phyloP scores from a whole-genome alignment of 2,113 vertebrate species.

The Rhadina sibilatrix region DNA sequence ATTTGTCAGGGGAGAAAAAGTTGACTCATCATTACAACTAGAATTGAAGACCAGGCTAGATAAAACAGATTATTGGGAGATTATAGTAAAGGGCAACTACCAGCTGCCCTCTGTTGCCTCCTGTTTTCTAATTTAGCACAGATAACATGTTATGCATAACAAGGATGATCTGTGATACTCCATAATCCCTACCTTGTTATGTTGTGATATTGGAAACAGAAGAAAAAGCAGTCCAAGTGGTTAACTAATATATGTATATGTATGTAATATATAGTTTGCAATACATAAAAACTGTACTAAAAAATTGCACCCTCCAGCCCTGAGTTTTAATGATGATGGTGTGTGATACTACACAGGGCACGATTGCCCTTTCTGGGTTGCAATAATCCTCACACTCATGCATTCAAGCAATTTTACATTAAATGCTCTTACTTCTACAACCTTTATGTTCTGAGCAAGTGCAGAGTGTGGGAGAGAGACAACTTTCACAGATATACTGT shows the following conservation, averaged over 20 bases:
- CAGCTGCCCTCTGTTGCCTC: constrained; percentile 4
- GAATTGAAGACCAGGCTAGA: constrained; percentile 9
- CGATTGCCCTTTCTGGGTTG: neutral
- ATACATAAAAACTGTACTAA: neutral
- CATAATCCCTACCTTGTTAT: neutral
- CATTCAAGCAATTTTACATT: constrained; percentile 19
- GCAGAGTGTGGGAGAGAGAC: neutral
- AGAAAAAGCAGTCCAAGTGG: neutral
- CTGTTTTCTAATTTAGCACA: neutral
- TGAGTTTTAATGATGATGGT: neutral
- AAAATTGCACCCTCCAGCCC: neutral
- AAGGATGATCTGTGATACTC: neutral
- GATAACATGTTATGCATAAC: neutral
- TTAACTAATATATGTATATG: neutral
- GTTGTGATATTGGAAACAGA: neutral
- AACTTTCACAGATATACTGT: neutral
- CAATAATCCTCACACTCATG: neutral
- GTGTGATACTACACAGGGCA: neutral
- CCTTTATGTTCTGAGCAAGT: constrained; percentile 22
- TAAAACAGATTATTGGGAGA: constrained; percentile 34
- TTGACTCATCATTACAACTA: constrained; percentile 16
- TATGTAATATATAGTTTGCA: neutral
- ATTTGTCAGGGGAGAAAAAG: constrained; percentile 46
- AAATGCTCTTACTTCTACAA: constrained; percentile 6
- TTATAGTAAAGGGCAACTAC: constrained; percentile 13